Evolutionary conservation across 2,113 vertebrate genomes (phyloP), one percentile per base, ranked within the genome.

Genomic region (Prunella fulvescens): DNA sequence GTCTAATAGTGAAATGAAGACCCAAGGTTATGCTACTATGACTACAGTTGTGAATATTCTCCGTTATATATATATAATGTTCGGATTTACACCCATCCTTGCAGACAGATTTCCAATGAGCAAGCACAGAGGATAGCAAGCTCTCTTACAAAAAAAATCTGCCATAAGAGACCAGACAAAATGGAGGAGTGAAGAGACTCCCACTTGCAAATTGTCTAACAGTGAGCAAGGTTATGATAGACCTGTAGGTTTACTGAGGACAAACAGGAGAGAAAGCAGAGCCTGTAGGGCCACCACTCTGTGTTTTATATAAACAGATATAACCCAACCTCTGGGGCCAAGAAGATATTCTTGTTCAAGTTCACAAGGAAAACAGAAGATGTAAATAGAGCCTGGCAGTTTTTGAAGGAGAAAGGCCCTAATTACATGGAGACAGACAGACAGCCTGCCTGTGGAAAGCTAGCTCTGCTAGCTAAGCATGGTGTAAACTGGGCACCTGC

Each of bases 321-420:
- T 29, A 25, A 62, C 45, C 61, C 10, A 15, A 79, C 28, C 73
- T 61, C 45, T 10, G 1, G 25, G 48, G 42, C 29, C 39, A 60
- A 65, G 42, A 92, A 61, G 44, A 81, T 86, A 65, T 40, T 91
- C 56, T 61, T 78, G 40, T 81, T 87, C 87, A 61, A 62, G 62
- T 58, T 79, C 53, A 76, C 48, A 88, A 76, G 48, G 25, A 89
- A 87, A 78, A 33, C 11, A 81, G 73, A 89, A 48, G 39, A 45
- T 66, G 39, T 64, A 70, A 92, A 67, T 50, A 45, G 33, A 73
- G 23, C 26, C 70, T 96, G 57, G 24, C 40, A 81, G 33, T 33
- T 78, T 93, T 86, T 93, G 47, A 64, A 84, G 33, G 13, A 84
- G 33, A 74, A 93, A 87, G 2, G 11, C 48, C 84, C 78, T 87